Conservation (phyloP, 2,113 vertebrate species). For the Scalopus aquaticus region DNA sequence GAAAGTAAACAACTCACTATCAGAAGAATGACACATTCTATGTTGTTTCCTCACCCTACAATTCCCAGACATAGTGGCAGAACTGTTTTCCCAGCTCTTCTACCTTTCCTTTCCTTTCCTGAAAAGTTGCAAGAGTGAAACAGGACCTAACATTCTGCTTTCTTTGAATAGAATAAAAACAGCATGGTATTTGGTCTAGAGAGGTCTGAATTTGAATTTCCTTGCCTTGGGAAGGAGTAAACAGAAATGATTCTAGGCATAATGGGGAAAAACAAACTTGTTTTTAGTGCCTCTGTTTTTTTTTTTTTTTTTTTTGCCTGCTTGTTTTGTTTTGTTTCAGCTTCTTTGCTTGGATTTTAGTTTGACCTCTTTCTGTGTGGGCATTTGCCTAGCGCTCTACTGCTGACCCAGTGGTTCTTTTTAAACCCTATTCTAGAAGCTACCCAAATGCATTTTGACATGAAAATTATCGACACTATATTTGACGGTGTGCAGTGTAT, state of each 20-base stretch:
- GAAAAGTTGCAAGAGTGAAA: not conserved
- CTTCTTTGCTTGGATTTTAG: not conserved
- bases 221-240: not conserved
- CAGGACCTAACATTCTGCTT: not conserved
- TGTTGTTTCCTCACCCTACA: slow-evolving; percentile 23
- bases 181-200: not conserved
- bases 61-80: not conserved
- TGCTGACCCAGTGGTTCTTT: not conserved
- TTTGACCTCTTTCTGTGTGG: slow-evolving; percentile 3
- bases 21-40: not conserved
- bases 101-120: not conserved
- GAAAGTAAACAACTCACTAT: not conserved
- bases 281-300: not conserved
- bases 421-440: slow-evolving; percentile 6
- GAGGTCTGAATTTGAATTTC: slow-evolving; percentile 22
- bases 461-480: not conserved
- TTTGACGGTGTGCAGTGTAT: not conserved
- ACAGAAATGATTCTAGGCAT: slow-evolving; percentile 12
- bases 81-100: not conserved
- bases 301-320: not conserved
- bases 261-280: not conserved
- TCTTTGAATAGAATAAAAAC: not conserved
- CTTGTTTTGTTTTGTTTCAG: not conserved
- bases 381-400: not conserved
- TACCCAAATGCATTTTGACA: not conserved